These are phyloP conservation scores for Euproctis similis DNA, from an alignment of 2,888 invertebrate genomes.

Conservation along the genomic window DNA sequence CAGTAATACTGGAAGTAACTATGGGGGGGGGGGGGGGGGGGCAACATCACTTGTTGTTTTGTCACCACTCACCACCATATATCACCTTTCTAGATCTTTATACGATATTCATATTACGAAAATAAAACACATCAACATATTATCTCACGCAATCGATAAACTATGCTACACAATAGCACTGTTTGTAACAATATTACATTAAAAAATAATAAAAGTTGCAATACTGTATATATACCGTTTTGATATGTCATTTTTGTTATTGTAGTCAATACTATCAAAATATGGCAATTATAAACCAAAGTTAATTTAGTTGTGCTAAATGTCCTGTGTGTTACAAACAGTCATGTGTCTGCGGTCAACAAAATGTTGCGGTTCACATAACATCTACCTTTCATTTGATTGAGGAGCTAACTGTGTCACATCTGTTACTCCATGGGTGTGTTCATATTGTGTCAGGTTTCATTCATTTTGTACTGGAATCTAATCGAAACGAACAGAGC, in stretches of 20 bases:
- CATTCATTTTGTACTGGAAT: too few relatives aligned
- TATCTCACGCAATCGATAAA: too few relatives aligned
- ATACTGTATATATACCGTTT: too few relatives aligned
- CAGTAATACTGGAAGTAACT: constrained; percentile 13
- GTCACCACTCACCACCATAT: too few relatives aligned
- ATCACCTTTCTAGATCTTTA: constrained; percentile 18
- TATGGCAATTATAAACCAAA: too few relatives aligned
- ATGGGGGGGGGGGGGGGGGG: too few relatives aligned
- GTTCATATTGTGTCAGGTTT: constrained; percentile 14
- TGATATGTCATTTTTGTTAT: too few relatives aligned
- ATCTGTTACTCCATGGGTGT: constrained; percentile 13
- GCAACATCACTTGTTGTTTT: constrained; percentile 12
- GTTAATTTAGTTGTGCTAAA: neutral
- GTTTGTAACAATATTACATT: constrained; percentile 18
- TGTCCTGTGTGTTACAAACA: constrained; percentile 15
- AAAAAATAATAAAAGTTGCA: too few relatives aligned
- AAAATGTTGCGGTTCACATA: constrained; percentile 28
- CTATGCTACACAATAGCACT: constrained; percentile 10
- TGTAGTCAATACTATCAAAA: too few relatives aligned
- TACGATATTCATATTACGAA: constrained; percentile 14
- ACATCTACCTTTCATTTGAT: constrained; percentile 69
- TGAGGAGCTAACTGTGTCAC: constrained; percentile 16
- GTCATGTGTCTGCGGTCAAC: constrained; percentile 11
- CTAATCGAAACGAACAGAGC: too few relatives aligned
- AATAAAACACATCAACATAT: constrained; percentile 24